Base-by-base conservation (phyloP, 2,888 invertebrate species). In the Aphrophora alni region DNA sequence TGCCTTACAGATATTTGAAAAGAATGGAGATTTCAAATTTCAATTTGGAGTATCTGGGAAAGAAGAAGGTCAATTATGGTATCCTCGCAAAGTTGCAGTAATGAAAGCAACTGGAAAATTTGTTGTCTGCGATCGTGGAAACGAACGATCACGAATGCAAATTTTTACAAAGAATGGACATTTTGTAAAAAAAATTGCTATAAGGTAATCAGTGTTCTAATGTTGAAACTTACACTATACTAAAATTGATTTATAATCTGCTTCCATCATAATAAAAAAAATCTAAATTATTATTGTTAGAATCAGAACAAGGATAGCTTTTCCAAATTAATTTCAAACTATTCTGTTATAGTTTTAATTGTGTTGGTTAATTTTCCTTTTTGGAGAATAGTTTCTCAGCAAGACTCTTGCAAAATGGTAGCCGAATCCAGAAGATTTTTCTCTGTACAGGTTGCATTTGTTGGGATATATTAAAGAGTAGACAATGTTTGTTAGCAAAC, bases 101-200 rank as follows among this genome's bases (percentile, higher is more conserved):
- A 96, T 97, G 91, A 92, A 95, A 79, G 93, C 93, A 80, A 95
- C 94, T 77, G 96, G 96, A 59, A 96, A 96, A 88, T 96, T 96
- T 88, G 98, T 98, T n/a, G 97, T 98, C 2, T 98, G 98, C 88
- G 98, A 98, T 89, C 94, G 98, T 84, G 98, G 98, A 74, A 98
- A 97, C 87, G 98, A 98, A 88, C 93, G 98, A 79, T 97, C 97
- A 0, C 93, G 98, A 81, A 98, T 98, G 97, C 98, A 98, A 89
- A 97, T 98, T 85, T 98, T 98, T 88, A 97, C 97, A 69, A 97
- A 96, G 87, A 97, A 95, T 87, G 98, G 98, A 33, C 97, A 97
- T 87, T 98, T 98, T 88, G 91, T 98, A 86, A 97, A 97, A 89
- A 98, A 98, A 89, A 98, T 98, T 84, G 97, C 97, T 82, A 94